Conservation (phyloP, 2,888 invertebrate genomes). For the Thysanoteuthis rhombus region DNA sequence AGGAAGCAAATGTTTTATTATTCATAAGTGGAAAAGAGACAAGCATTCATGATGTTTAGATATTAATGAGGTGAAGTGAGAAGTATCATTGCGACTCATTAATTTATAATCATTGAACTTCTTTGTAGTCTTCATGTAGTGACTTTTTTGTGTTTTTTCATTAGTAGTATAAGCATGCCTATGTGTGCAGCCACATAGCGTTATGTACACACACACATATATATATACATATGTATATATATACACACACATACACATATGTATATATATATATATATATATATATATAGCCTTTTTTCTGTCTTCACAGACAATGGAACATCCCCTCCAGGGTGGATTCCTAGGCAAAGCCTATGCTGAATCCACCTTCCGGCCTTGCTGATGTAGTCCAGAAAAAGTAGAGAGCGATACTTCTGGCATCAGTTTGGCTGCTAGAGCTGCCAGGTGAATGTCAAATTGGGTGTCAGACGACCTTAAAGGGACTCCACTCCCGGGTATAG, state of each 20-base stretch:
- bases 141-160: neutral
- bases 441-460: no score
- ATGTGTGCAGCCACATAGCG: neutral
- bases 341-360: no score
- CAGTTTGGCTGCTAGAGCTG: no score
- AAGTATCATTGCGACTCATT: neutral
- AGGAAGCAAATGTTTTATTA: neutral
- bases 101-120: neutral
- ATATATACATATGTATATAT: slow-evolving; percentile 17
- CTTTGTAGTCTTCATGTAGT: no score
- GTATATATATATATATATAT: neutral
- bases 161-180: neutral
- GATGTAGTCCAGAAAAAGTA: no score
- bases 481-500: no score
- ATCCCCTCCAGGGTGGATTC: no score
- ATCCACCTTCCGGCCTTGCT: no score
- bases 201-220: neutral
- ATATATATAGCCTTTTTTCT: neutral
- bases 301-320: no score
- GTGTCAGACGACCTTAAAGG: no score
- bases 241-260: neutral
- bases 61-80: neutral
- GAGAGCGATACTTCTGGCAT: no score
- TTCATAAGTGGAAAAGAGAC: neutral
- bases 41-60: neutral